phyloP scores from a whole-genome alignment of 1,140 invertebrate species.

The Aradophagus sp. region DNA sequence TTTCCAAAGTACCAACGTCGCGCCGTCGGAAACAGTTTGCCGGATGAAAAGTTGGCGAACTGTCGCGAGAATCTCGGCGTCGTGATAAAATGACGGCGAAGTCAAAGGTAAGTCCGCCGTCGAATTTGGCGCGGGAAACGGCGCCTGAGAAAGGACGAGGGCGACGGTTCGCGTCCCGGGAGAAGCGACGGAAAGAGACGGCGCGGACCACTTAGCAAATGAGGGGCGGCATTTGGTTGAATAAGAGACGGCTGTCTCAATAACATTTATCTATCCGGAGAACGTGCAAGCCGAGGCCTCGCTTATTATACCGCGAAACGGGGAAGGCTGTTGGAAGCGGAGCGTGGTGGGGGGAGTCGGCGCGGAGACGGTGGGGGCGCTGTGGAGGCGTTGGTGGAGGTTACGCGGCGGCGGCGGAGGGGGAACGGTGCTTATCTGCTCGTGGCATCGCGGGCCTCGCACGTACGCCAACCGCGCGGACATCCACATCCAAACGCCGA shows the following conservation, averaged over 20 bases:
- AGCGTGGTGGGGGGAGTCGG: constrained; percentile 44
- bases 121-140: no score
- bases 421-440: constrained; percentile 65
- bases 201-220: constrained; percentile 44
- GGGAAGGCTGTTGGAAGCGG: constrained; percentile 53
- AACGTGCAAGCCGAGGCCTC: constrained; percentile 42
- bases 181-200: constrained; percentile 25
- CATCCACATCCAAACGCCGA: constrained; percentile 34
- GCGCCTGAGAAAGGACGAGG: constrained; percentile 23
- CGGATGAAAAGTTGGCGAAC: no score
- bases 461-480: constrained; percentile 62
- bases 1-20: no score
- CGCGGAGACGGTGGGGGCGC: constrained; percentile 38
- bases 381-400: constrained; percentile 13
- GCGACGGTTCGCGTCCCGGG: constrained; percentile 8
- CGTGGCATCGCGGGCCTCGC: constrained; percentile 66
- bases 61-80: no score
- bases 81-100: no score
- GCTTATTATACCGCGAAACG: constrained; percentile 55
- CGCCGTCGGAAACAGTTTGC: no score
- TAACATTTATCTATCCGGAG: constrained; percentile 52
- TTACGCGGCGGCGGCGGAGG: constrained; percentile 32
- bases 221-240: constrained; percentile 49
- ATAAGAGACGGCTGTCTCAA: constrained; percentile 53
- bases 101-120: constrained; percentile 18